These are phyloP conservation scores for Saccopteryx bilineata DNA, from an alignment of 2,113 vertebrate genomes.

Conservation along the genomic window DNA sequence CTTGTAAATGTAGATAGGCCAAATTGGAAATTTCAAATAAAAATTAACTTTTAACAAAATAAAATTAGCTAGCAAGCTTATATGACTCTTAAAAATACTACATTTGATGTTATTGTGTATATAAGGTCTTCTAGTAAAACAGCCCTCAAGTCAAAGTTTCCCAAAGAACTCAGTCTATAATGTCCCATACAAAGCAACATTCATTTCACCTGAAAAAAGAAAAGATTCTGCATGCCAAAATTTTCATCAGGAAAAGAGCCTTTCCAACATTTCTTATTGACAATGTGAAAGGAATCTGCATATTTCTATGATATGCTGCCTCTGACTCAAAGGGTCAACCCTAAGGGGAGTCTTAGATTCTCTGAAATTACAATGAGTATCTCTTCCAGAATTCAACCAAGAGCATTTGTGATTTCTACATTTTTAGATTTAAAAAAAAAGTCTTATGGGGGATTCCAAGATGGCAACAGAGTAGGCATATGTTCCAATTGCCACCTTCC, in stretches of 20 bases:
- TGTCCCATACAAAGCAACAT: neutral
- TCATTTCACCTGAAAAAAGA: neutral
- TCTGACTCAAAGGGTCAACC: neutral
- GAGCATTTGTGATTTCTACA: slow-evolving; percentile 26
- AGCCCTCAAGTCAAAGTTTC: neutral
- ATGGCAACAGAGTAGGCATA: too few species aligned
- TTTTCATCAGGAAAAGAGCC: neutral
- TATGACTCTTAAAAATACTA: neutral
- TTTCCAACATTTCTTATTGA: neutral
- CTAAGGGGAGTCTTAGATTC: neutral
- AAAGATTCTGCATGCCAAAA: neutral
- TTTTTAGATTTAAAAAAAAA: neutral
- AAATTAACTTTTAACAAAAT: neutral
- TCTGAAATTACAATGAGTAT: neutral
- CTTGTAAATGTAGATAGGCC: neutral
- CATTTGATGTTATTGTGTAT: neutral
- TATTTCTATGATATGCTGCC: neutral
- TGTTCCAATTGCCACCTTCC: too few species aligned
- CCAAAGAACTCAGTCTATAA: neutral
- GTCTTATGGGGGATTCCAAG: neutral
- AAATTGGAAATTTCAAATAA: neutral
- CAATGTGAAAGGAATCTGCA: neutral
- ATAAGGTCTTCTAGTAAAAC: neutral
- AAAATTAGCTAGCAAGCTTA: neutral
- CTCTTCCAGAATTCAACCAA: neutral